Percentiles rank a stretch among this genome's conserved stretches.
These are phyloP conservation scores for Helogale parvula DNA, from an alignment of 2,113 vertebrate genomes.

Conservation along the genomic window DNA sequence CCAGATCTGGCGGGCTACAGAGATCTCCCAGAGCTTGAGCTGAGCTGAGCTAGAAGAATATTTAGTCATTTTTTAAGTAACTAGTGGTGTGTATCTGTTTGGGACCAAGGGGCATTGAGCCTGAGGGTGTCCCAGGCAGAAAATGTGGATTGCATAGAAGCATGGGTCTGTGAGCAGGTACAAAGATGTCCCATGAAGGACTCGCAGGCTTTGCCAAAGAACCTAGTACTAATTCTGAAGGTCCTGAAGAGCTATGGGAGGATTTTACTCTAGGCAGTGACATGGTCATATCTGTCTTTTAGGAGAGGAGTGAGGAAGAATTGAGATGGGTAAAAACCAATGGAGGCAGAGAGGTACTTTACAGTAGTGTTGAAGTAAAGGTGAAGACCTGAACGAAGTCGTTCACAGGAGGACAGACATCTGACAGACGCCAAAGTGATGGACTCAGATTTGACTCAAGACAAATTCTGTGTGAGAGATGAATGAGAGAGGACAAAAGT, in stretches of 20 bases:
- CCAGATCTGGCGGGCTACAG: not conserved
- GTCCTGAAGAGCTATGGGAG: not conserved
- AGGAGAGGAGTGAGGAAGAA: not conserved
- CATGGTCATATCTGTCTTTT: not conserved
- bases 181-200: not conserved
- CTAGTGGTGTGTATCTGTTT: not conserved
- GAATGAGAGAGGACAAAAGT: not conserved
- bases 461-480: not conserved
- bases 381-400: not conserved
- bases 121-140: not conserved
- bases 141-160: not conserved
- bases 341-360: not conserved
- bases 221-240: not conserved
- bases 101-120: not conserved
- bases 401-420: not conserved
- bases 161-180: not conserved
- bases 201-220: not conserved
- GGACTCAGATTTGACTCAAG: not conserved
- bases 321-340: not conserved
- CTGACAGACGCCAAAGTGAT: not conserved
- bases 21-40: not conserved
- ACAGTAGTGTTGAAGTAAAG: not conserved
- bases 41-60: not conserved
- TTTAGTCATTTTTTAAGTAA: not conserved
- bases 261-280: not conserved